Conservation (phyloP, 30 jellyfish, hydroid and myxozoan species). For the Catostylus mosaicus region DNA sequence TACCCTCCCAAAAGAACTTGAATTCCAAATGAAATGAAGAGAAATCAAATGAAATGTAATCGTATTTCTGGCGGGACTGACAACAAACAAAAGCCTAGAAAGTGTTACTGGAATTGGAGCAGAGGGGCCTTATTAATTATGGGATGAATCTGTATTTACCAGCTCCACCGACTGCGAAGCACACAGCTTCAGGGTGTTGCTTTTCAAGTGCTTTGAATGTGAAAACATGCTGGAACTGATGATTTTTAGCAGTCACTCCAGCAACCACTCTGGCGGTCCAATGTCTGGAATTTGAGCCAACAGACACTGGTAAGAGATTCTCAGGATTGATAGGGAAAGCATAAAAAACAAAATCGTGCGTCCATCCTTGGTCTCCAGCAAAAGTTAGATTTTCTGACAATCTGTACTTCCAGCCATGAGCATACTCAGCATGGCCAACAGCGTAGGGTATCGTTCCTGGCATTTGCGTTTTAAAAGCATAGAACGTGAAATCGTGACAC, state of each 20-base stretch:
- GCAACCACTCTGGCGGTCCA: constrained; percentile 51
- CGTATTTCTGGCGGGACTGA: too few species aligned
- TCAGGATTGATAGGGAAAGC: constrained; percentile 48
- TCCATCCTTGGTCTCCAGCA: constrained; percentile 70
- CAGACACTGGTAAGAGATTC: constrained; percentile 32
- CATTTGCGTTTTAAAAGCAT: constrained; percentile 23
- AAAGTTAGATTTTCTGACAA: constrained; percentile 22
- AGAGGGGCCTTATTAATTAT: not conserved
- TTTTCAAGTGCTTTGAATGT: constrained; percentile 28
- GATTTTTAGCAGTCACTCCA: constrained; percentile 43
- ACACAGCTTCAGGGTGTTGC: constrained; percentile 29
- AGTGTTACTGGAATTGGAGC: not conserved
- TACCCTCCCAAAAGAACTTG: too few species aligned
- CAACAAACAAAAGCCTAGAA: too few species aligned
- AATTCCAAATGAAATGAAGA: too few species aligned
- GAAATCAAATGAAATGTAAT: too few species aligned
- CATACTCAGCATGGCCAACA: constrained; percentile 52
- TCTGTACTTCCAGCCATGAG: constrained; percentile 64
- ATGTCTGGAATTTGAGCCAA: constrained; percentile 45
- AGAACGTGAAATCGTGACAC: constrained; percentile 46
- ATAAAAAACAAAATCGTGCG: constrained; percentile 62
- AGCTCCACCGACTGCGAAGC: constrained; percentile 38
- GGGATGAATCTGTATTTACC: not conserved
- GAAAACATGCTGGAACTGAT: constrained; percentile 35
- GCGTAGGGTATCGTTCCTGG: constrained; percentile 67